A percentile compares a stretch with the other conserved stretches of the same genome.
phyloP scores from a whole-genome alignment of 2,797 vertebrate species.

The Chaetophractus vellerosus region DNA sequence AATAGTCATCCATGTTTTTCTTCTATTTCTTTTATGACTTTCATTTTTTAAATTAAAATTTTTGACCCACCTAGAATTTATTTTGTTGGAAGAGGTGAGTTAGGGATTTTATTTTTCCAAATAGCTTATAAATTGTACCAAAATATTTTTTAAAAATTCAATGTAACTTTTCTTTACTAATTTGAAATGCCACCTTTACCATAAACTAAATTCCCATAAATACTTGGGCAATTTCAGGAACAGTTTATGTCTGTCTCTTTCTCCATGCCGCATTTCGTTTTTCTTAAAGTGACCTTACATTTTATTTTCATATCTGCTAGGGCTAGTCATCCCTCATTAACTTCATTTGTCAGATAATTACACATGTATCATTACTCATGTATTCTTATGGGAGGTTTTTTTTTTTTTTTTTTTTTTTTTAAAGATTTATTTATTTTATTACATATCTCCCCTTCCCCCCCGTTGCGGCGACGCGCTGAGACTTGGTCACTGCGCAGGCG shows the following conservation, averaged over 20 bases:
- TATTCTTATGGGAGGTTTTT: conserved; percentile 30
- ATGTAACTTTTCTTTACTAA: neutral
- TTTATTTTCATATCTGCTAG: conserved; percentile 29
- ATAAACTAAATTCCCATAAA: neutral
- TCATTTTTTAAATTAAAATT: conserved; percentile 22
- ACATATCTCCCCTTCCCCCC: too few relatives aligned
- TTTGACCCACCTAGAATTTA: neutral
- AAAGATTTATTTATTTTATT: too few relatives aligned
- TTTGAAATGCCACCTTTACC: neutral
- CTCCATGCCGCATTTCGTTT: conserved; percentile 16
- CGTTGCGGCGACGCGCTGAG: too few relatives aligned
- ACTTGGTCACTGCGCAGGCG: too few relatives aligned
- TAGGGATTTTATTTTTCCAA: conserved; percentile 12
- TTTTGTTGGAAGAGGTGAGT: neutral
- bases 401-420: too few relatives aligned
- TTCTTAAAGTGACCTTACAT: conserved; percentile 8
- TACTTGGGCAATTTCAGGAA: neutral
- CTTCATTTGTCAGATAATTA: conserved; percentile 1
- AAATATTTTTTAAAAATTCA: conserved; percentile 18
- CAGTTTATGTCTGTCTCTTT: neutral
- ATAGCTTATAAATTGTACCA: neutral
- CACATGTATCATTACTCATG: neutral
- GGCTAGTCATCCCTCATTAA: neutral
- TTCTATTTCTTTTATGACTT: neutral
- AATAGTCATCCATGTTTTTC: neutral